Evolutionary conservation across 2,797 vertebrate species (phyloP).

Genomic region (Gymnoscopelus microlampas): DNA sequence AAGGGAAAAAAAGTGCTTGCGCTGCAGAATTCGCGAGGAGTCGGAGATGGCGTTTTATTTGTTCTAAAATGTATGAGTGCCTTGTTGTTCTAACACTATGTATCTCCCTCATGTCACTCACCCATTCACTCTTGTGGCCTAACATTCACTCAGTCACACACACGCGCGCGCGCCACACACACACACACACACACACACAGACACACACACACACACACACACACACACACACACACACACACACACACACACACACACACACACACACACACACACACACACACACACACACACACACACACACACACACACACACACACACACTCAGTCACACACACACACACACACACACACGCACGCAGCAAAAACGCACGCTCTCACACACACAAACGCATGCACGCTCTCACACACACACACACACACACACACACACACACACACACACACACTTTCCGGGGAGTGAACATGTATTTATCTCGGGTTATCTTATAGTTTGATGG

Average conservation of each 20-base stretch:
- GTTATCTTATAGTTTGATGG: no score
- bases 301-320: background rate
- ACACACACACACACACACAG: conserved; percentile 5
- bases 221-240: background rate
- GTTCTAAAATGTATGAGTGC: conserved; percentile 48
- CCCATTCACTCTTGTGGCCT: conserved; percentile 17
- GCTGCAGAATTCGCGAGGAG: conserved; percentile 58
- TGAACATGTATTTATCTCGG: no score
- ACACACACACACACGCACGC: background rate
- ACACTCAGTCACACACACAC: no score
- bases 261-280: background rate
- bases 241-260: conserved; percentile 7
- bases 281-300: background rate
- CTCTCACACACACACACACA: no score
- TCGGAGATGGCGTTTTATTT: conserved; percentile 56
- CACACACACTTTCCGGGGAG: background rate
- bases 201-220: background rate
- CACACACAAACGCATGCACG: no score
- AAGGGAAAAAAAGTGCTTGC: conserved; percentile 45
- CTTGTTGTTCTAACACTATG: conserved; percentile 12
- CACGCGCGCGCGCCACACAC: no score
- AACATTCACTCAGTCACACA: no score
- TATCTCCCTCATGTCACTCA: conserved; percentile 11
- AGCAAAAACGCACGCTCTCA: no score
- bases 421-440: background rate